Base-by-base conservation (phyloP, 2,113 vertebrate species). In the Oreotrochilus melanogaster region DNA sequence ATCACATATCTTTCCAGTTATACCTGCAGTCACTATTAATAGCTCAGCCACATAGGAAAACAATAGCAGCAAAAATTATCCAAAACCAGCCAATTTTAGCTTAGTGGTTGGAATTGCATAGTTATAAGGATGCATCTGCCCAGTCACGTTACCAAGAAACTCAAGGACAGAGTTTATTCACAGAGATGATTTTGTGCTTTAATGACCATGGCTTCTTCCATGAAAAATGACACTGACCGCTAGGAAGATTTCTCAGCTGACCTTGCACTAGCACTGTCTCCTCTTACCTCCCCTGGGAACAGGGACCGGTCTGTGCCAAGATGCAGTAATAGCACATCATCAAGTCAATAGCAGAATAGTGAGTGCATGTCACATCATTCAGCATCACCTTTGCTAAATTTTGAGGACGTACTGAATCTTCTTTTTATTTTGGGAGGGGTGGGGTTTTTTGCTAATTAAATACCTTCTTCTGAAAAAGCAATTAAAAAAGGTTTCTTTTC, bases 261-360 rank as follows among this genome's bases (percentile, higher is more conserved):
- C 57, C 74, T 80, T 79, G 56, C 9, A 22, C 51, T 80, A 45
- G 42, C n/a, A 79, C 7, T 58, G 31, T 9, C 18, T 86, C 64
- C 75, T 85, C 91, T 82, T 80, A 76, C 47, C 33, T 95, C 53
- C 45, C 48, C 72, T 70, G 48, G 54, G 75, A 96, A 95, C 35
- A 87, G 74, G 82, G 60, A 87, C 31, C 37, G 78, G 50, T 31
- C 57, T 79, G 56, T 24, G 56, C 56, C 6, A 31, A 69, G 91
- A 80, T 22, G 47, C 19, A 28, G 58, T 47, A 70, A 79, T 3
- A 51, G 37, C 53, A 62, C 4, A 51, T 9, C 30, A 89, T 25
- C 14, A 70, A 86, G 18, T 39, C n/a, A 83, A 90, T 86, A 61
- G 50, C 51, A 61, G 35, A 53, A 62, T 8, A 35, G 12, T 37